A percentile compares a stretch with the other conserved stretches of the same genome.
phyloP scores from a whole-genome alignment of 1,140 invertebrate genomes.

The Spodoptera frugiperda region DNA sequence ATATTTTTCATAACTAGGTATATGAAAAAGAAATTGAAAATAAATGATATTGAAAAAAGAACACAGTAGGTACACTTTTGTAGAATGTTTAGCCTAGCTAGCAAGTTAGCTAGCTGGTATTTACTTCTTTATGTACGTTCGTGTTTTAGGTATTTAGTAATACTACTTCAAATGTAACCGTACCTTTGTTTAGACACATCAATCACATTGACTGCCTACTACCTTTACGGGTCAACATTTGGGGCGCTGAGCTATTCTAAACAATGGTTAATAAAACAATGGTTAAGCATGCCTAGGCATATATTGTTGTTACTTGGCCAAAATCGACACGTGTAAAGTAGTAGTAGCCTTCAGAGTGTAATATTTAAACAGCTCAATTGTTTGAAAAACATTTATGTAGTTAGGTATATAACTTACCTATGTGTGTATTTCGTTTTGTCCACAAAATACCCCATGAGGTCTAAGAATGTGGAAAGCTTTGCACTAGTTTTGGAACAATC shows the following conservation, averaged over 20 bases:
- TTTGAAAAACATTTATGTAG: not conserved
- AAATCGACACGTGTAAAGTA: slow-evolving; percentile 51
- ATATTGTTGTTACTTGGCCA: slow-evolving; percentile 23
- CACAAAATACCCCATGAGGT: too few relatives aligned
- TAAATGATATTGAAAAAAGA: too few relatives aligned
- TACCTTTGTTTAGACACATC: slow-evolving; percentile 57
- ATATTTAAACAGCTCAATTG: slow-evolving; percentile 5
- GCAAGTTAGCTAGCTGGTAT: too few relatives aligned
- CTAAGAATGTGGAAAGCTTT: too few relatives aligned
- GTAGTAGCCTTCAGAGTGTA: slow-evolving; percentile 9
- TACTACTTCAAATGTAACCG: slow-evolving; percentile 43
- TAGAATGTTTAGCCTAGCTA: too few relatives aligned
- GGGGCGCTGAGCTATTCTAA: slow-evolving; percentile 48
- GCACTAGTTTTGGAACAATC: too few relatives aligned
- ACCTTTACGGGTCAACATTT: not conserved
- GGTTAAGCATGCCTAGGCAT: slow-evolving; percentile 13
- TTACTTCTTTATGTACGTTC: not conserved
- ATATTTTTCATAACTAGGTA: too few relatives aligned
- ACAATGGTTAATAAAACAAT: slow-evolving; percentile 52
- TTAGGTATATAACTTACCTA: too few relatives aligned
- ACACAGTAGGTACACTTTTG: too few relatives aligned
- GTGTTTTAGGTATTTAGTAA: not conserved
- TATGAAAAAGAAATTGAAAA: too few relatives aligned
- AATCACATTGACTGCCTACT: slow-evolving; percentile 50
- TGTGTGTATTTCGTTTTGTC: not conserved